Base-by-base conservation (phyloP, 2,888 invertebrate genomes). In the Stenoptilia bipunctidactyla region DNA sequence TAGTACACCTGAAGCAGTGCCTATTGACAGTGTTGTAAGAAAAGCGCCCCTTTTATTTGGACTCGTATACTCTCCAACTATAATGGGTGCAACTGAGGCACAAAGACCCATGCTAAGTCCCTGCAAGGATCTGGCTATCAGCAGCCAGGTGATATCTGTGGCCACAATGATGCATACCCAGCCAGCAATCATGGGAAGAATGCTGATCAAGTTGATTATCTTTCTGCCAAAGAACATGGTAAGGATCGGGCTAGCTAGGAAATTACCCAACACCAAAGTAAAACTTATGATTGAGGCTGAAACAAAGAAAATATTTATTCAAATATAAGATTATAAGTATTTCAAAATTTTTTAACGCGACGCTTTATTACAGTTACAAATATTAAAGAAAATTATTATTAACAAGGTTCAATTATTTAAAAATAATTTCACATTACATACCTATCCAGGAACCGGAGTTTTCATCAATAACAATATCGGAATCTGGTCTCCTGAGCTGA, bases 21-120 rank as follows among this genome's bases (percentile, higher is more conserved):
- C 75, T 1, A 88, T 56, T 0, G 86, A 85, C 5, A 87, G 77
- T 4, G 77, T 71, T 1, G 88, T 80, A 15, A 88, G 65, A 13
- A 89, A 72, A 1, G 85, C 70, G 1, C 89, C 88, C 33, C 90
- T 71, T 34, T 88, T 74, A 39, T 72, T 79, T 0, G 86, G 89
- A 38, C 85, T 80, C 0, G 80, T 71, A 25, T 75, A 84, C 59
- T 87, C 87, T 34, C 83, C 83, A 5, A 85, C 74, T 39, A 85
- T 69, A 3, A 86, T 75, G 0, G 84, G 68, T 1, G 66, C 66
- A 1, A 80, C 45, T 0, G 85, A 60, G 0, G 80, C 66, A 8
- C 75, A 57, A 47, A 87, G 57, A 1, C 88, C 88, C 44, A 74
- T 66, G 41, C 75, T 60, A 34, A 80, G 38, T 42, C 85, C 85